phyloP scores from a whole-genome alignment of 2,888 invertebrate genomes.

The Tetheella fluctuosa region DNA sequence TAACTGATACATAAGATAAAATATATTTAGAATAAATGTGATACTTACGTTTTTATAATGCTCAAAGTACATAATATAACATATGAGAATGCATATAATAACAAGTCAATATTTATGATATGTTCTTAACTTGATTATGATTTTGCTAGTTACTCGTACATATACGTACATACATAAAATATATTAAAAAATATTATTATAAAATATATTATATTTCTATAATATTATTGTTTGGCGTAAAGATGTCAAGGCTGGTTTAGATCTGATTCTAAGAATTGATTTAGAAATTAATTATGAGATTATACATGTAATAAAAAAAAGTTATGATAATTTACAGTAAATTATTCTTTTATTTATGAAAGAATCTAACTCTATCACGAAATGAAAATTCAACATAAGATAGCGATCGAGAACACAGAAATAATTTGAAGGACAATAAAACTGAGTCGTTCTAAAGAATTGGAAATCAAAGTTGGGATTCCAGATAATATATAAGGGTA shows the following conservation, averaged over 20 bases:
- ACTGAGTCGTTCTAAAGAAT: not conserved
- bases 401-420: not conserved
- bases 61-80: not conserved
- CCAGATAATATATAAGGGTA: slow-evolving; percentile 27
- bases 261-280: slow-evolving; percentile 42
- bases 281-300: slow-evolving; percentile 42
- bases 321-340: not conserved
- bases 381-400: too few species aligned
- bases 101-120: not conserved
- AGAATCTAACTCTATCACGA: not conserved
- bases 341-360: not conserved
- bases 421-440: not conserved
- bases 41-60: not conserved
- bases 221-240: not conserved
- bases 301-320: not conserved
- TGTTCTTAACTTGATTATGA: not conserved
- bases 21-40: not conserved
- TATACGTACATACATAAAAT: too few species aligned
- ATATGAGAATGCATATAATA: not conserved
- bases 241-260: slow-evolving; percentile 4
- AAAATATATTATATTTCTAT: not conserved
- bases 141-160: too few species aligned
- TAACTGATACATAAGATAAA: not conserved
- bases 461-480: not conserved
- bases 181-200: too few species aligned